phyloP scores from a whole-genome alignment of 2,797 vertebrate species.

The Syncerus caffer region DNA sequence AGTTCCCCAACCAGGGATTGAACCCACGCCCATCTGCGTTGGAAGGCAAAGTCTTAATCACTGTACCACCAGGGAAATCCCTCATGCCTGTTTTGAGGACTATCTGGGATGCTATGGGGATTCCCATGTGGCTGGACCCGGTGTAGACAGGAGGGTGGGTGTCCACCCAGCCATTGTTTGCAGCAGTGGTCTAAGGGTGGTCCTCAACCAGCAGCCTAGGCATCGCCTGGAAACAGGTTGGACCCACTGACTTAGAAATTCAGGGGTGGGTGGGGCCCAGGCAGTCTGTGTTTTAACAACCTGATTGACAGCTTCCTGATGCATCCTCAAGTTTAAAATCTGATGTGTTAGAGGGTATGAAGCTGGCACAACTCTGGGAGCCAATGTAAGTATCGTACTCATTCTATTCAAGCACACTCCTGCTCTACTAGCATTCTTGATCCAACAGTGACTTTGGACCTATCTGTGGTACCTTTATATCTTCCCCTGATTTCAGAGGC shows the following conservation, averaged over 20 bases:
- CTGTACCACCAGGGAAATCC: not conserved
- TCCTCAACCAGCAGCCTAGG: not conserved
- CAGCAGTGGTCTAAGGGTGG: no score
- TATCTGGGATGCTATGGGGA: not conserved
- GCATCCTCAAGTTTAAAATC: not conserved
- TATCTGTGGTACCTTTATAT: not conserved
- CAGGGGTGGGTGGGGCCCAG: no score
- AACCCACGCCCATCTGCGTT: not conserved
- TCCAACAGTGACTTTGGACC: not conserved
- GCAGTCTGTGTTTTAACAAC: not conserved
- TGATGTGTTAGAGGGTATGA: not conserved
- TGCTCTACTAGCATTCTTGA: not conserved
- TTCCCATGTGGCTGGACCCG: not conserved
- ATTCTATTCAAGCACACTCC: not conserved
- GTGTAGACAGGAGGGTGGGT: not conserved
- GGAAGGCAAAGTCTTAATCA: not conserved
- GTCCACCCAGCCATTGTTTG: not conserved
- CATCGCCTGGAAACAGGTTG: not conserved
- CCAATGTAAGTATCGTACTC: not conserved
- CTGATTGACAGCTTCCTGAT: not conserved
- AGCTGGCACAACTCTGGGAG: not conserved
- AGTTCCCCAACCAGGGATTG: not conserved
- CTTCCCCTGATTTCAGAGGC: not conserved
- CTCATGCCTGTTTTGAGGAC: not conserved
- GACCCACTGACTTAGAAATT: not conserved